Evolutionary conservation across 1,140 invertebrate genomes (phyloP).

Genomic region (Heliconius hermathena): DNA sequence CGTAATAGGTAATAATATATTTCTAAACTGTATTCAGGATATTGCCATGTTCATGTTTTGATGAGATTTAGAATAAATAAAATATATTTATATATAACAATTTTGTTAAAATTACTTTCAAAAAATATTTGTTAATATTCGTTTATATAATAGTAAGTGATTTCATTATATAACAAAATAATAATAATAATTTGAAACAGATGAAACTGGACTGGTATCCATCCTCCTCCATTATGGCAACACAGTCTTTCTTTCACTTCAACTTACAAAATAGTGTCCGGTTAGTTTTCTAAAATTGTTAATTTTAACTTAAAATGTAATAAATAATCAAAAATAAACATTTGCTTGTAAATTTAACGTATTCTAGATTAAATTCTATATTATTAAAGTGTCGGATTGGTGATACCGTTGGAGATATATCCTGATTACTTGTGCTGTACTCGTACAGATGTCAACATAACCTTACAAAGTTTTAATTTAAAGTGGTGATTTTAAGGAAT

Average conservation of each 20-base stretch:
- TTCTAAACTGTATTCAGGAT: not conserved
- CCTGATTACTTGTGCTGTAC: slow-evolving; percentile 52
- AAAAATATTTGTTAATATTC: not conserved
- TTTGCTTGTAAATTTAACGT: not conserved
- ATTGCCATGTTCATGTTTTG: slow-evolving; percentile 4
- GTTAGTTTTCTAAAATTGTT: slow-evolving; percentile 61
- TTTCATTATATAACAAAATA: too few relatives aligned
- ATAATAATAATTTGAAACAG: not conserved
- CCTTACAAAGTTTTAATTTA: slow-evolving; percentile 54
- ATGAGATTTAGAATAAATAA: not conserved
- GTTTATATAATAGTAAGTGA: too few relatives aligned
- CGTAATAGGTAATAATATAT: not conserved
- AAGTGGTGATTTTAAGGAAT: slow-evolving; percentile 82
- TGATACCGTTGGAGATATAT: slow-evolving; percentile 52
- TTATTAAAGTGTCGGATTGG: slow-evolving; percentile 47
- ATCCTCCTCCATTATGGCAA: slow-evolving; percentile 52
- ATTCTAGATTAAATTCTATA: slow-evolving; percentile 22
- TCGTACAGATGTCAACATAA: slow-evolving; percentile 74
- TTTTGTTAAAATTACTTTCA: not conserved
- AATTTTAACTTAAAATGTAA: slow-evolving; percentile 44
- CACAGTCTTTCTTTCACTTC: slow-evolving; percentile 70
- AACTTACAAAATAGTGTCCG: slow-evolving; percentile 61
- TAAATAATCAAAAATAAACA: slow-evolving; percentile 28
- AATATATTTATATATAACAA: not conserved
- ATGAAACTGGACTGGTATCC: slow-evolving; percentile 9